phyloP scores from a whole-genome alignment of 2,113 vertebrate species.

The Oryzias javanicus region DNA sequence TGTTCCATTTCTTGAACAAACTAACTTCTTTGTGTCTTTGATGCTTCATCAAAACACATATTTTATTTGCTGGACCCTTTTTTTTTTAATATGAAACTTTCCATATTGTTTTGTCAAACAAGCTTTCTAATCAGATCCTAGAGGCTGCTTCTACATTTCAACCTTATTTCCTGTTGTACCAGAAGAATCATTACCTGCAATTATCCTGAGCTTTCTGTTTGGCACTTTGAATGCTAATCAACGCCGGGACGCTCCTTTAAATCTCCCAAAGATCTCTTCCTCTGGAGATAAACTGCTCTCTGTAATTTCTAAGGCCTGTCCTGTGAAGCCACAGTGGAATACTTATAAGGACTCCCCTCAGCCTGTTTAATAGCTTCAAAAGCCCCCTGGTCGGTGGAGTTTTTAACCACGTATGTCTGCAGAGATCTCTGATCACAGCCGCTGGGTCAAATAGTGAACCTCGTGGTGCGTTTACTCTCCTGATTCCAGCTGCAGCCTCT shows the following conservation, averaged over 20 bases:
- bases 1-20: no score
- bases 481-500: constrained; percentile 37
- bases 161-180: no score
- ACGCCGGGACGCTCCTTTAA: background rate
- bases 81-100: no score
- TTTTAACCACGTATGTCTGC: constrained; percentile 64
- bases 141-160: no score
- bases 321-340: constrained; percentile 20
- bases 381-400: constrained; percentile 62
- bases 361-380: constrained; percentile 69
- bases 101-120: no score
- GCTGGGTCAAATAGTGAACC: constrained; percentile 50
- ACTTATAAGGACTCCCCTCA: constrained; percentile 61
- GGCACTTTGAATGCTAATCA: no score
- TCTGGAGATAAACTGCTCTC: constrained; percentile 34
- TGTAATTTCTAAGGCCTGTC: constrained; percentile 17
- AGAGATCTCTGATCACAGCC: constrained; percentile 59
- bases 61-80: no score
- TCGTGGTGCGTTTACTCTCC: constrained; percentile 30
- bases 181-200: no score
- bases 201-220: no score
- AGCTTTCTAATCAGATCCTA: no score
- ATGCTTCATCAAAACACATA: no score
- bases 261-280: constrained; percentile 32
- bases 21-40: no score